Percentiles rank a stretch among this genome's conserved stretches.
These are phyloP conservation scores for Epizoanthus ramosus DNA, from an alignment of 92 coral and sea anemone species.

Conservation along the genomic window DNA sequence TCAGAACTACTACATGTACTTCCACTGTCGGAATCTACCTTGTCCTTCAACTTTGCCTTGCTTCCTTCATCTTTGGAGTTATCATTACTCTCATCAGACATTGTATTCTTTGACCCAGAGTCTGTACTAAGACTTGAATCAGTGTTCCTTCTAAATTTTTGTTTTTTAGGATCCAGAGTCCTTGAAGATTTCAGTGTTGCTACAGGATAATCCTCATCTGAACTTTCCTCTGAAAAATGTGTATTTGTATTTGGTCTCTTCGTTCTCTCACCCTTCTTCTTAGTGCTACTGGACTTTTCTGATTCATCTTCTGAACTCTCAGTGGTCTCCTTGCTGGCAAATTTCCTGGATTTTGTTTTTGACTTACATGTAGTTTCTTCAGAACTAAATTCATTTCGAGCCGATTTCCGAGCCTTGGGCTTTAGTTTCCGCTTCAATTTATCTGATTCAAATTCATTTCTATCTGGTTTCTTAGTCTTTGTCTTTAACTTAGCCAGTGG, in stretches of 20 bases:
- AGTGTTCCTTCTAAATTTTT: not conserved
- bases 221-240: not conserved
- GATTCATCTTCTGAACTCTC: slow-evolving; percentile 8
- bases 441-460: too few relatives aligned
- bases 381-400: not conserved
- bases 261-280: not conserved
- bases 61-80: slow-evolving; percentile 26
- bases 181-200: not conserved
- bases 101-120: slow-evolving; percentile 21
- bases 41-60: not conserved
- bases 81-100: not conserved
- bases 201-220: not conserved
- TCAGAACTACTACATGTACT: slow-evolving; percentile 16
- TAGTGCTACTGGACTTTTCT: not conserved
- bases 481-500: too few relatives aligned
- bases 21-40: slow-evolving; percentile 12
- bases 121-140: slow-evolving; percentile 3
- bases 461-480: too few relatives aligned
- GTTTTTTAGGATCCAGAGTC: not conserved
- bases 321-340: not conserved
- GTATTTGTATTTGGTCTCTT: not conserved
- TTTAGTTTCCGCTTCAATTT: not conserved
- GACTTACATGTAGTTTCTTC: not conserved
- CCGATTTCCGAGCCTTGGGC: not conserved
- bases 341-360: not conserved